Evolutionary conservation across 1,140 invertebrate species (phyloP).

Genomic region (Caenorhabditis tropicalis): DNA sequence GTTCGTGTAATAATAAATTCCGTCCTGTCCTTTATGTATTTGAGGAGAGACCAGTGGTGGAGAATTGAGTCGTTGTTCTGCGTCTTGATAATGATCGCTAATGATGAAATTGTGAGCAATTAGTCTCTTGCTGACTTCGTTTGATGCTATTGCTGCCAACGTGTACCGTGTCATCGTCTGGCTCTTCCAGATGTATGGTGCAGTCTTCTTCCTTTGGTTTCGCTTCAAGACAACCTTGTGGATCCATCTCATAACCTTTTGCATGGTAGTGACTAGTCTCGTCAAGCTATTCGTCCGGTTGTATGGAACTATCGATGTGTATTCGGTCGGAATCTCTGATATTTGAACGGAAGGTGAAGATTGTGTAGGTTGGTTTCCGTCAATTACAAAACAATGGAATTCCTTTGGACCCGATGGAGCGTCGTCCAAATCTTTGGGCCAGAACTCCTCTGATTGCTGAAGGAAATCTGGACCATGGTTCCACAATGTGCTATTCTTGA

Average conservation of each 20-base stretch:
- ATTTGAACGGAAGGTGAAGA: too few species aligned
- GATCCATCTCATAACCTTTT: background rate
- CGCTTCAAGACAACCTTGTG: background rate
- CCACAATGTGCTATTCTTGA: background rate
- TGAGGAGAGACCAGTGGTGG: background rate
- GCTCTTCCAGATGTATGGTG: background rate
- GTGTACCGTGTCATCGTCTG: background rate
- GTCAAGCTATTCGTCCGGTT: background rate
- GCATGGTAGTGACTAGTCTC: background rate
- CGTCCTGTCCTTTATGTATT: background rate
- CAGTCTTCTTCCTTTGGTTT: background rate
- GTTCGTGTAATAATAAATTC: background rate
- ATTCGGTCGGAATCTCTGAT: too few species aligned
- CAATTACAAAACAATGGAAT: background rate
- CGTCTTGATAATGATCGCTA: background rate
- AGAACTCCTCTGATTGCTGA: background rate
- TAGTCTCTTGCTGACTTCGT: background rate
- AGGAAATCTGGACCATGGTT: background rate
- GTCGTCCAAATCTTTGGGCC: background rate
- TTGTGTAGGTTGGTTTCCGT: too few species aligned
- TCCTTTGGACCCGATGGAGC: background rate
- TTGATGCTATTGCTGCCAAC: background rate
- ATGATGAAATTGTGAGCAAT: background rate
- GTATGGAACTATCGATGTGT: background rate
- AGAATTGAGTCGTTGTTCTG: background rate